These are phyloP conservation scores for Platalea minor DNA, from an alignment of 2,797 vertebrate genomes.

Conservation along the genomic window DNA sequence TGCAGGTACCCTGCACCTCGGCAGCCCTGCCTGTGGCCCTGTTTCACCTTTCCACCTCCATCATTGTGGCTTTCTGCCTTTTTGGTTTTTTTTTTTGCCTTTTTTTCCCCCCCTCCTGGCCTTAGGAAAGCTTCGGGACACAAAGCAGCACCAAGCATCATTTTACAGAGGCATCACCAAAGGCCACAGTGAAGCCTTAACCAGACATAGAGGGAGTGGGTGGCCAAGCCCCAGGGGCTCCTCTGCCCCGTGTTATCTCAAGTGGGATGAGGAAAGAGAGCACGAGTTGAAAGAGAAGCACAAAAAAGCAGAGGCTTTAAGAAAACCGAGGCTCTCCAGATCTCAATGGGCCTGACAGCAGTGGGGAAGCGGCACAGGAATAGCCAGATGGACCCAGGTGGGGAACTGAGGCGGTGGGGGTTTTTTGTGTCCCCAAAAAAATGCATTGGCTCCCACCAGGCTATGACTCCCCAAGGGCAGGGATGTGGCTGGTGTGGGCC, in stretches of 20 bases:
- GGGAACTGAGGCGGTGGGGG: background rate
- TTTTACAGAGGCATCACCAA: background rate
- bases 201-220: background rate
- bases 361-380: background rate
- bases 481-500: background rate
- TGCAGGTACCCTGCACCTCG: fast-evolving
- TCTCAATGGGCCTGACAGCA: background rate
- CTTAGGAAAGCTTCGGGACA: background rate
- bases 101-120: fast-evolving
- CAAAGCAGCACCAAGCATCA: background rate
- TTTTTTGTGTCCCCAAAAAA: background rate
- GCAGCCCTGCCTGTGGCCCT: fast-evolving
- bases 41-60: background rate
- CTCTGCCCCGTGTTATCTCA: background rate
- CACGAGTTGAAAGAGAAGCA: background rate
- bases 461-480: background rate
- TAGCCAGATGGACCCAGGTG: background rate
- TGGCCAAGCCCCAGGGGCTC: background rate
- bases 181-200: background rate
- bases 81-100: too few species aligned
- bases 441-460: background rate
- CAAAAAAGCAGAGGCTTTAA: background rate
- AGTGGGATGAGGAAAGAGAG: background rate
- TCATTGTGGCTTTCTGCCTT: background rate
- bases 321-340: background rate